Percentiles rank a stretch among this genome's conserved stretches.
Conservation (phyloP, 2,888 invertebrate genomes). For the Nemotelus pantherinus region DNA sequence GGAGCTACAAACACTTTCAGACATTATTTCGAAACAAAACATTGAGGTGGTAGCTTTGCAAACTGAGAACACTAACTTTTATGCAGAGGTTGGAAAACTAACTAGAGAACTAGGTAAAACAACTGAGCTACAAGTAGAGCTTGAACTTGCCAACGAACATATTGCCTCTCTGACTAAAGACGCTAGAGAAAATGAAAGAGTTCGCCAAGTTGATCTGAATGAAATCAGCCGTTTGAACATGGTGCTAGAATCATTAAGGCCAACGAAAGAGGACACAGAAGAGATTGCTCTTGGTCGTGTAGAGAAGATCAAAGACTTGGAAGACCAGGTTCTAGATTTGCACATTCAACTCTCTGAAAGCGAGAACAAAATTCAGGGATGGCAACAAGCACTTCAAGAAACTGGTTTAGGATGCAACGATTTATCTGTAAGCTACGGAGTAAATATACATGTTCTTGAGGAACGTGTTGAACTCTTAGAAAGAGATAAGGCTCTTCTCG, state of each 20-base stretch:
- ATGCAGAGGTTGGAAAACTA: neutral
- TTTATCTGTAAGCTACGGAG: neutral
- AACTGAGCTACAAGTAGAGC: neutral
- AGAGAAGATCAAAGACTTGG: slow-evolving; percentile 9
- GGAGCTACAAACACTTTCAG: neutral
- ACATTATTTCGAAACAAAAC: neutral
- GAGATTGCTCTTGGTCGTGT: neutral
- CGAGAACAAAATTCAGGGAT: neutral
- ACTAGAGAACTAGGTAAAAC: neutral
- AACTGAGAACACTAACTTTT: neutral
- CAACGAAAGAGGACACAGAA: neutral
- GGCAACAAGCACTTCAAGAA: neutral
- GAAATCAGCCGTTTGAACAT: neutral
- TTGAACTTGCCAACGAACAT: neutral
- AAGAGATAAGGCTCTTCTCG: neutral
- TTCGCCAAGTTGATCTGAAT: neutral
- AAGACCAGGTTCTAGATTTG: neutral
- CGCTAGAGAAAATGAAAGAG: neutral
- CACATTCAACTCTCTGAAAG: neutral
- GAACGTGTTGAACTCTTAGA: neutral
- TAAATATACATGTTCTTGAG: neutral
- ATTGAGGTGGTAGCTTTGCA: neutral
- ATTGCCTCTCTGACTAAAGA: neutral
- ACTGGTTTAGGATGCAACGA: neutral
- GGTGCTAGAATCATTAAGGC: neutral